Base-by-base conservation (phyloP, 2,797 vertebrate species). In the Dallia pectoralis region DNA sequence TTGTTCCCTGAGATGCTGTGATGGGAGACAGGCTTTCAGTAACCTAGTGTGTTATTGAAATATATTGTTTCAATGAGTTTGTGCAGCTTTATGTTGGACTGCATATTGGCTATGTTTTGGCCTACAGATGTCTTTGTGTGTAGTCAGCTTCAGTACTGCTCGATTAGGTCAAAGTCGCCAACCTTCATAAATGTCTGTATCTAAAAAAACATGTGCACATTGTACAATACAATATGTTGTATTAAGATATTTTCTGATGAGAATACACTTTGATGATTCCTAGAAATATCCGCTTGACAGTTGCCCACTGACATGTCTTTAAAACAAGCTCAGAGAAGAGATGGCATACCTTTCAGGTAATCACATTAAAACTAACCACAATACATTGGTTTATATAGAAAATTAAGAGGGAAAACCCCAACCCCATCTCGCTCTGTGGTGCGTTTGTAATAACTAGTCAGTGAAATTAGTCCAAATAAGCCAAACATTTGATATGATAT, bases 351-450 rank as follows among this genome's bases (percentile, higher is more conserved):
- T 69, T 64, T 30, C 69, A 64, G 44, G 71, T 69, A 67, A 82
- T 67, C 64, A 53, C 64, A 74, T 82, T 74, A 72, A 76, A 71
- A 67, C 64, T 49, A 75, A 59, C 53, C n/a, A 59, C 53, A 59
- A 59, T 27, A 14, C 22, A 76, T 79, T 33, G 49, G 68, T 79
- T 76, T 73, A 75, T 72, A 72, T 48, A 19, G 64, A 66, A 67
- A 53, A 48, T 30, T 61, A 79, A 79, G 80, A 72, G 71, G 71
- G 27, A 48, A 69, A 80, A 82, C 71, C 69, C 56, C 66, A 61
- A 30, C 67, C 64, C 29, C 33, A n/a, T n/a, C n/a, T n/a, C n/a
- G n/a, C n/a, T n/a, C n/a, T n/a, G n/a, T n/a, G n/a, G n/a, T n/a
- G n/a, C n/a, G n/a, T n/a, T n/a, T n/a, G n/a, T n/a, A n/a, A n/a